Evolutionary conservation across 2,888 invertebrate species (phyloP), one percentile per base, ranked within the genome.

Genomic region (Drosophila infuscata): DNA sequence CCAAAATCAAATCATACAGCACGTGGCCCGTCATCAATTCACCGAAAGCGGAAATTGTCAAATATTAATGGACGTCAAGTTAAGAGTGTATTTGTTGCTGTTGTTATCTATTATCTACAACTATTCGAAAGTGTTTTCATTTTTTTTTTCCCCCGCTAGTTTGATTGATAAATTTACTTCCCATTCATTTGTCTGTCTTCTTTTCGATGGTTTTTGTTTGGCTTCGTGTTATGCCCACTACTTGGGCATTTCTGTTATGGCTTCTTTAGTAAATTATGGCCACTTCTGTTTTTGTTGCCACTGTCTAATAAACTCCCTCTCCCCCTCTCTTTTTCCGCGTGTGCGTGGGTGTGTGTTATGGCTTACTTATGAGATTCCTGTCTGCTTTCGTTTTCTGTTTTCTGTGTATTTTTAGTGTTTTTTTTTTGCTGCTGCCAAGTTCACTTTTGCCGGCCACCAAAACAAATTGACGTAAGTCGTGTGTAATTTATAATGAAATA

Each of bases 391-490:
- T 51, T 70, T 74, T 70, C 38, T 64, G 61, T 52, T 70, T 54
- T 41, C 49, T 12, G 17, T n/a, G 6, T 60, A 2, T 25, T 25
- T 25, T 25, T 25, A 30, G 3, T 4, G 9, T 56, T 11, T n/a
- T 12, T 53, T 71, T 54, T 54, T 25, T 35, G 12, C 15, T 57
- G 56, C 72, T 66, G 69, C 76, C 80, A 72, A 79, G 76, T 79
- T 84, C 78, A 87, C 76, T 83, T 87, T 38, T 83, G 72, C 76
- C 72, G 83, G 81, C 88, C 80, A 70, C 74, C 81, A 73, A 85
- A 89, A 89, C 88, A 87, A 87, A 87, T 87, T 89, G 88, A 89
- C 85, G 85, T 80, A 83, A 87, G 88, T 88, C 89, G 89, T 89
- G 82, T 89, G 89, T 84, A 89, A 87, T 87, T 87, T 87, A 87